These are phyloP conservation scores for Epinephelus malabaricus DNA, from an alignment of 2,797 vertebrate genomes.

Conservation along the genomic window DNA sequence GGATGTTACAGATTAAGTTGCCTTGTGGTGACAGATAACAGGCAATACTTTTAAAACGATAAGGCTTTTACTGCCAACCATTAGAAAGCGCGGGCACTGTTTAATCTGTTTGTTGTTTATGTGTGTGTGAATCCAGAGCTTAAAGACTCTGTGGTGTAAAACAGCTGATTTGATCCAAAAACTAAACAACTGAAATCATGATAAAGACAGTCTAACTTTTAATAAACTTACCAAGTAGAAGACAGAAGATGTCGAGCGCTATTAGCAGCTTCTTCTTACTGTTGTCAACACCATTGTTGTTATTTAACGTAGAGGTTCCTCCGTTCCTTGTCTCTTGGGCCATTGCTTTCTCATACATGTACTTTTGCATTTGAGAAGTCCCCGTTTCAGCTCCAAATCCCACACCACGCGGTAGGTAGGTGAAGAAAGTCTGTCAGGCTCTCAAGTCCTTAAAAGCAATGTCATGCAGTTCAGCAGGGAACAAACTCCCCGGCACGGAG, in stretches of 20 bases:
- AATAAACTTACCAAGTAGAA: slow-evolving; percentile 92
- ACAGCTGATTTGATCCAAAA: slow-evolving; percentile 4
- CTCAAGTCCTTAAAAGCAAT: slow-evolving; percentile 55
- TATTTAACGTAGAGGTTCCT: slow-evolving; percentile 93
- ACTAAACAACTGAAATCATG: neutral
- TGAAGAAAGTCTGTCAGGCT: slow-evolving; percentile 49
- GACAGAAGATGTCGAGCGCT: slow-evolving; percentile 94
- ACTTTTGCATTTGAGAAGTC: slow-evolving; percentile 91
- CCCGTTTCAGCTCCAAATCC: slow-evolving; percentile 66
- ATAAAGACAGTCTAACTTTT: neutral
- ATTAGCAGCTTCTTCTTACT: slow-evolving; percentile 93
- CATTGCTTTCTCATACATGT: slow-evolving; percentile 99
- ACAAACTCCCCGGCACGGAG: slow-evolving; percentile 52
- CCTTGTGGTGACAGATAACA: slow-evolving; percentile 58
- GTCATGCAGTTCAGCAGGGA: slow-evolving; percentile 64
- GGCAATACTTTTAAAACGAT: slow-evolving; percentile 50
- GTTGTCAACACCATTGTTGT: slow-evolving; percentile 89
- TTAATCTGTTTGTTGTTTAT: neutral
- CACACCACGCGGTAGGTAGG: slow-evolving; percentile 57
- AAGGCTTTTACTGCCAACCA: slow-evolving; percentile 45
- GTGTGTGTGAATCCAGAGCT: neutral
- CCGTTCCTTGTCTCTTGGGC: slow-evolving; percentile 95
- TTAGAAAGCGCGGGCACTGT: slow-evolving; percentile 38
- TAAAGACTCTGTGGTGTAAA: neutral
- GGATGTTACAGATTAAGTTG: slow-evolving; percentile 50